These are phyloP conservation scores for Battus philenor DNA, from an alignment of 1,140 invertebrate genomes.

Conservation along the genomic window DNA sequence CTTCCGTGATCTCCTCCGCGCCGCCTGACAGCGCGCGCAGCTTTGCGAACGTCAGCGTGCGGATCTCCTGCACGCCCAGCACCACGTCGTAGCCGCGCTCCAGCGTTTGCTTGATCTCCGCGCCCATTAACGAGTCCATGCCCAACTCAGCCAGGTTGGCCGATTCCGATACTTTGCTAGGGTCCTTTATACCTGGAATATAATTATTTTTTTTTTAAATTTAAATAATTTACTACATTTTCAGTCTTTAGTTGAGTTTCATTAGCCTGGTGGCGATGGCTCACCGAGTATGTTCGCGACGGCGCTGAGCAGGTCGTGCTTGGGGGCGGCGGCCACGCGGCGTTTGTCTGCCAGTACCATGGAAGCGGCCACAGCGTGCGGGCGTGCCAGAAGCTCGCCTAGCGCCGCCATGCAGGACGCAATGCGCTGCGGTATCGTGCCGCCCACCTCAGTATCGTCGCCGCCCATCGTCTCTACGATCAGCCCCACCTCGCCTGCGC, in stretches of 20 bases:
- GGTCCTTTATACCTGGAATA: slow-evolving; percentile 83
- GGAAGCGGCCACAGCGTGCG: slow-evolving; percentile 89
- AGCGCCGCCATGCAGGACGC: slow-evolving; percentile 90
- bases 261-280: no score
- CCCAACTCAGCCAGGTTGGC: slow-evolving; percentile 93
- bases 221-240: no score
- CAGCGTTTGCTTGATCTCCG: slow-evolving; percentile 97
- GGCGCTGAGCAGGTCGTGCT: slow-evolving; percentile 81
- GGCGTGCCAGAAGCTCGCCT: slow-evolving; percentile 92
- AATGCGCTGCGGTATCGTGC: slow-evolving; percentile 95
- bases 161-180: slow-evolving; percentile 83
- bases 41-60: slow-evolving; percentile 85
- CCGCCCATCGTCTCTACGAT: slow-evolving; percentile 87
- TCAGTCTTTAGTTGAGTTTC: no score
- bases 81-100: slow-evolving; percentile 94
- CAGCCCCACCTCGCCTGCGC: slow-evolving; percentile 88
- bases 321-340: slow-evolving; percentile 70
- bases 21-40: slow-evolving; percentile 80
- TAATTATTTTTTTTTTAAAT: not conserved
- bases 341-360: slow-evolving; percentile 88
- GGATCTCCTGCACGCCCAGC: slow-evolving; percentile 92
- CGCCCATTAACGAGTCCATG: slow-evolving; percentile 98
- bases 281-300: slow-evolving; percentile 90
- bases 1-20: slow-evolving; percentile 30
- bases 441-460: slow-evolving; percentile 94